Evolutionary conservation across 2,797 vertebrate genomes (phyloP).

Genomic region (Momotus momota): DNA sequence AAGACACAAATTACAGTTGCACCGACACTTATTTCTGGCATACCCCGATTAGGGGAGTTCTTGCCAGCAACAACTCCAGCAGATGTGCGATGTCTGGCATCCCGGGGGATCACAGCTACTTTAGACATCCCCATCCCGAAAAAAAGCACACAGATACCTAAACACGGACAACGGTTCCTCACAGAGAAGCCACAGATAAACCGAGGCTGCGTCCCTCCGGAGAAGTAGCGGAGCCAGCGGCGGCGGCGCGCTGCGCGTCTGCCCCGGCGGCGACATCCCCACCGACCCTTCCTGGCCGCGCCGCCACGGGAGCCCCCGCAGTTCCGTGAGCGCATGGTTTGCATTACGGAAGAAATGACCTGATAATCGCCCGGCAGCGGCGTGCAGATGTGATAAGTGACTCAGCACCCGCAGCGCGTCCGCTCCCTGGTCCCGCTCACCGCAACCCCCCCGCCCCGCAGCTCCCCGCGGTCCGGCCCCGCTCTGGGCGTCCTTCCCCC

Average conservation of each 20-base stretch:
- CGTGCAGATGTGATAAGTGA: background rate
- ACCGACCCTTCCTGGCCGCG: background rate
- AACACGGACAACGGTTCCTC: background rate
- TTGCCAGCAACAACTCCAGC: background rate
- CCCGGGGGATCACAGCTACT: background rate
- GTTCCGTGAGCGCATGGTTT: background rate
- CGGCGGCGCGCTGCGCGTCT: background rate
- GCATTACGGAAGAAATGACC: background rate
- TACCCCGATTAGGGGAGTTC: background rate
- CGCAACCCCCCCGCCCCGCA: background rate
- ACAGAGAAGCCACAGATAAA: background rate
- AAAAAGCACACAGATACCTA: background rate
- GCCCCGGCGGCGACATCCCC: too few species aligned
- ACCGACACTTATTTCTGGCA: background rate
- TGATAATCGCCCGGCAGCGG: background rate
- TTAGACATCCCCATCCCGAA: background rate
- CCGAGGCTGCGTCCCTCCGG: background rate
- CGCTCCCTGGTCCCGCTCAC: background rate
- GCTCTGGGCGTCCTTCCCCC: background rate
- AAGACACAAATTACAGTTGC: background rate
- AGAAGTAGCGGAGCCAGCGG: background rate
- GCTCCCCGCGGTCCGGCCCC: background rate
- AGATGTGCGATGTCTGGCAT: rapidly evolving
- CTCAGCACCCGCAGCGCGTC: background rate
- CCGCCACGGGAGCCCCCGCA: background rate